phyloP scores from a whole-genome alignment of 2,113 vertebrate genomes.

The Erpornis zantholeuca region DNA sequence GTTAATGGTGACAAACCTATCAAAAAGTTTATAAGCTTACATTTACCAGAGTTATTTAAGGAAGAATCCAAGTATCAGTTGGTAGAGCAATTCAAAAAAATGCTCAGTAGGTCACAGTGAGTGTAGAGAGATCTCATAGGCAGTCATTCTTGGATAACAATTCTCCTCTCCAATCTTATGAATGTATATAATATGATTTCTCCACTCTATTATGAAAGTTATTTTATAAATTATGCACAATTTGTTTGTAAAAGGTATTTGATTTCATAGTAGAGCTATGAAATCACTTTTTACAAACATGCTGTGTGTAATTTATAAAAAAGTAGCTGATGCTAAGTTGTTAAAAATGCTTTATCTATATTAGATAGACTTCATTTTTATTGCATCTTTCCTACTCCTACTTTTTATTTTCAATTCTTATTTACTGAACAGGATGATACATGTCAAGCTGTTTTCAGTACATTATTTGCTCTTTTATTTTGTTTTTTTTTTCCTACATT shows the following conservation, averaged over 20 bases:
- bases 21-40: not conserved
- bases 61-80: not conserved
- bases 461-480: not conserved
- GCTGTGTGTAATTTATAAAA: not conserved
- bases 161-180: rapidly evolving
- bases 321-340: not conserved
- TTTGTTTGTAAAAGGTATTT: not conserved
- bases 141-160: not conserved
- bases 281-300: not conserved
- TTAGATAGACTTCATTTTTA: not conserved
- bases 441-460: not conserved
- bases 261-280: not conserved
- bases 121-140: not conserved
- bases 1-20: not conserved
- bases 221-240: not conserved
- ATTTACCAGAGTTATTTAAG: not conserved
- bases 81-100: not conserved
- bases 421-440: not conserved
- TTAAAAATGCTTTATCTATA: not conserved
- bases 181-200: not conserved
- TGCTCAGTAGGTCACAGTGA: not conserved
- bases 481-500: not conserved
- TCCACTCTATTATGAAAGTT: not conserved
- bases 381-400: not conserved
- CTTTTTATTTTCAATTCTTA: not conserved